Conservation (phyloP, 2,888 invertebrate species). For the Asteroscopus sphinx region DNA sequence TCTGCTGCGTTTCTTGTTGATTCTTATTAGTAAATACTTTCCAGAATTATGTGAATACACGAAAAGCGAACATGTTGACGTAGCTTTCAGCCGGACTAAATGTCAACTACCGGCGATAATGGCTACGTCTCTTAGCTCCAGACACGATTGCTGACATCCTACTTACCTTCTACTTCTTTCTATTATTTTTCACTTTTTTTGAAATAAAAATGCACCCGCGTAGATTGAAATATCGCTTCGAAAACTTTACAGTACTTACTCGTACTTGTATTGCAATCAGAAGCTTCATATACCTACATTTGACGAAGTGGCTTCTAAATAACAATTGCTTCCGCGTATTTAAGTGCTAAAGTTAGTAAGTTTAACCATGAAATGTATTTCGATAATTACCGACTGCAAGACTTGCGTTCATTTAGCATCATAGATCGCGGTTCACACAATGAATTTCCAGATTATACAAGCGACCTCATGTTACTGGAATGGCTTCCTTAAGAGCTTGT, state of each 20-base stretch:
- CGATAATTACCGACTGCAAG: slow-evolving; percentile 73
- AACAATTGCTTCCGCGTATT: slow-evolving; percentile 84
- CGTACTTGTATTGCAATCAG: slow-evolving; percentile 79
- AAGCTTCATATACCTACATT: slow-evolving; percentile 81
- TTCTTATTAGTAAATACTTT: slow-evolving; percentile 86
- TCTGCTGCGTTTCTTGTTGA: slow-evolving; percentile 89
- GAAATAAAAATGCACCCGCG: slow-evolving; percentile 87
- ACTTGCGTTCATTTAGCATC: slow-evolving; percentile 80
- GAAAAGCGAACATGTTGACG: slow-evolving; percentile 79
- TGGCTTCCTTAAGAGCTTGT: slow-evolving; percentile 87
- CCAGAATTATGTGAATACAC: slow-evolving; percentile 88
- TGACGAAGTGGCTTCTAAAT: slow-evolving; percentile 83
- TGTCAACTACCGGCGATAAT: slow-evolving; percentile 79
- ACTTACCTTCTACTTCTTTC: slow-evolving; percentile 85
- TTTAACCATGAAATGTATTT: slow-evolving; percentile 63
- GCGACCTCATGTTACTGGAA: slow-evolving; percentile 82
- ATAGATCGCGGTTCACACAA: slow-evolving; percentile 82
- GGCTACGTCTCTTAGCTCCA: slow-evolving; percentile 85
- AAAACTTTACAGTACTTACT: slow-evolving; percentile 75
- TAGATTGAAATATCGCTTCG: slow-evolving; percentile 85
- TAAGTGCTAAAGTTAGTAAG: slow-evolving; percentile 81
- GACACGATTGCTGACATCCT: slow-evolving; percentile 86
- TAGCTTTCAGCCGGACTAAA: slow-evolving; percentile 80
- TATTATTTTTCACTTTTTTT: slow-evolving; percentile 86
- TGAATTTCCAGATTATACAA: slow-evolving; percentile 77